Conservation (phyloP, 2,888 invertebrate genomes). For the Sussaba pulchella region DNA sequence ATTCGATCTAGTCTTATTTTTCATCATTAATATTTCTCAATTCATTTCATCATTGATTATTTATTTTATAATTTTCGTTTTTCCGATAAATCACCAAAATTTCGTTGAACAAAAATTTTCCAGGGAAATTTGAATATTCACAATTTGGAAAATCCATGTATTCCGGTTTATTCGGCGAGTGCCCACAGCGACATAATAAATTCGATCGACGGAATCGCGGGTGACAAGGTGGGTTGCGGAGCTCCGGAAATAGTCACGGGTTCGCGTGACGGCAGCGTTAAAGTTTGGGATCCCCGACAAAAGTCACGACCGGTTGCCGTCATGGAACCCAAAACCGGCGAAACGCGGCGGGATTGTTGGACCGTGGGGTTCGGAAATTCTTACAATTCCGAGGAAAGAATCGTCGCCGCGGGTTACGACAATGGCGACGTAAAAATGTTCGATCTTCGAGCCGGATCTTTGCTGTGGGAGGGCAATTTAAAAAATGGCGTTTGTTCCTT, state of each 20-base stretch:
- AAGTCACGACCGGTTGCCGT: slow-evolving; percentile 94
- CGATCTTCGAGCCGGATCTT: slow-evolving; percentile 92
- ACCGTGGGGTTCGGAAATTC: slow-evolving; percentile 96
- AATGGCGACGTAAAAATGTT: slow-evolving; percentile 98
- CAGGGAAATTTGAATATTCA: slow-evolving; percentile 87
- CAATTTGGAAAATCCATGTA: slow-evolving; percentile 89
- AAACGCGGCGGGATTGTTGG: slow-evolving; percentile 95
- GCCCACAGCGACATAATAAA: slow-evolving; percentile 95
- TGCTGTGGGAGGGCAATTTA: slow-evolving; percentile 96
- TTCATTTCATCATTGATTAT: too few relatives aligned
- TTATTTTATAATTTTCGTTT: too few relatives aligned
- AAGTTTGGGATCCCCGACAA: slow-evolving; percentile 98
- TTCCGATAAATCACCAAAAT: too few relatives aligned
- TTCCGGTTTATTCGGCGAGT: slow-evolving; percentile 91
- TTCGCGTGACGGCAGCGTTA: slow-evolving; percentile 96
- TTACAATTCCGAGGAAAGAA: slow-evolving; percentile 93
- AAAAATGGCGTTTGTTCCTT: slow-evolving; percentile 95
- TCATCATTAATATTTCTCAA: too few relatives aligned
- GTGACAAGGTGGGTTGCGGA: slow-evolving; percentile 91
- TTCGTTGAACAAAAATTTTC: too few relatives aligned
- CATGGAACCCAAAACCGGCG: slow-evolving; percentile 91
- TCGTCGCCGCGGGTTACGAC: slow-evolving; percentile 96
- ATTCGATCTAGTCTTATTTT: too few relatives aligned
- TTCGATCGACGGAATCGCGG: slow-evolving; percentile 95
- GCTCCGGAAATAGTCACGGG: slow-evolving; percentile 98